Evolutionary conservation across 64 coral and sea anemone species (phyloP).

Genomic region (Acropora yongei): DNA sequence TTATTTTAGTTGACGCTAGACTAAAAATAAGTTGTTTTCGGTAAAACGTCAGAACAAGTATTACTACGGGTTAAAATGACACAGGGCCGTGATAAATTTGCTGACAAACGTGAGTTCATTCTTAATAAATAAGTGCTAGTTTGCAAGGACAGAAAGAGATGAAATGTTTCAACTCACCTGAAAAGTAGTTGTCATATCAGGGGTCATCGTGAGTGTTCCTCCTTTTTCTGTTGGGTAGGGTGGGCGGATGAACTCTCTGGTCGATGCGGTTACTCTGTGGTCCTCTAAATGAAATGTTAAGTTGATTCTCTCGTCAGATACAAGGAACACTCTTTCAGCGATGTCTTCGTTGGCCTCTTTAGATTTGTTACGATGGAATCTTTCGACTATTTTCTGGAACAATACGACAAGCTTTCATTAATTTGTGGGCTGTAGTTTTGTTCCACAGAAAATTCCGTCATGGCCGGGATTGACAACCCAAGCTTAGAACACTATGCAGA

Average conservation of each 20-base stretch:
- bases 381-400: slow-evolving; percentile 97
- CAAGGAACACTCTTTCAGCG: slow-evolving; percentile 89
- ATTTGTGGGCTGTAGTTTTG: too few relatives aligned
- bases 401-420: not conserved
- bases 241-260: slow-evolving; percentile 94
- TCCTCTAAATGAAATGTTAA: slow-evolving; percentile 96
- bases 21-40: too few relatives aligned
- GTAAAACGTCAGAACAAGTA: too few relatives aligned
- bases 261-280: slow-evolving; percentile 94
- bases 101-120: too few relatives aligned
- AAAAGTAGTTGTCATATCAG: slow-evolving; percentile 98
- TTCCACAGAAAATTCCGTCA: too few relatives aligned
- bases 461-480: too few relatives aligned
- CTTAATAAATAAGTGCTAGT: too few relatives aligned
- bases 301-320: slow-evolving; percentile 91
- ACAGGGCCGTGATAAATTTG: too few relatives aligned
- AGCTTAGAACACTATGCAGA: too few relatives aligned
- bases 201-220: slow-evolving; percentile 88
- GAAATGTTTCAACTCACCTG: slow-evolving; percentile 60
- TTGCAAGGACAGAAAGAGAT: not conserved
- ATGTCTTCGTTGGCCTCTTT: slow-evolving; percentile 94
- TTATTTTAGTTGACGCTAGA: too few relatives aligned
- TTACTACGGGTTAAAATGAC: too few relatives aligned
- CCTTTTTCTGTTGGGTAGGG: slow-evolving; percentile 87
- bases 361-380: slow-evolving; percentile 79